Percentiles rank a stretch among this genome's conserved stretches.
phyloP scores from a whole-genome alignment of 2,888 invertebrate species.

The Ophion ventricosus region DNA sequence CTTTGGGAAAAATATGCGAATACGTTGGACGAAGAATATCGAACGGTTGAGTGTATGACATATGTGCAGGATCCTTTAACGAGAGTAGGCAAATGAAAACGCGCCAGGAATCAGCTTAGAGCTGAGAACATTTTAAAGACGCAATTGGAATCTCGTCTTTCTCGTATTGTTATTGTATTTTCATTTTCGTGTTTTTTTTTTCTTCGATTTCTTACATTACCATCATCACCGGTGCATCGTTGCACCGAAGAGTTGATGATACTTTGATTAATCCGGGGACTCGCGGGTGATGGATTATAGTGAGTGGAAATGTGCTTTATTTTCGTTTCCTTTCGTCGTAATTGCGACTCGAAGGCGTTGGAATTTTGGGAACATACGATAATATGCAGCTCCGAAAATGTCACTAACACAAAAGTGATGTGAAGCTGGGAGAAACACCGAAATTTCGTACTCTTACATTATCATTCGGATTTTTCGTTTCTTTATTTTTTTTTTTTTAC shows the following conservation, averaged over 20 bases:
- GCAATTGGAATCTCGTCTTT: background rate
- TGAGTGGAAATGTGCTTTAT: constrained; percentile 56
- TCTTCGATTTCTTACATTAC: background rate
- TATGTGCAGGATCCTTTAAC: background rate
- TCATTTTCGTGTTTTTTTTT: background rate
- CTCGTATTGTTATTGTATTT: background rate
- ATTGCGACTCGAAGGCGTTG: constrained; percentile 20
- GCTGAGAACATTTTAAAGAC: background rate
- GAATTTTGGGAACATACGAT: constrained; percentile 32
- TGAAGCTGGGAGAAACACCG: background rate
- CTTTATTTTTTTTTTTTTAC: background rate
- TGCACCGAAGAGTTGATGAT: background rate
- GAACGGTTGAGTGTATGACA: background rate
- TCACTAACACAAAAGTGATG: constrained; percentile 13
- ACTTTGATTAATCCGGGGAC: background rate
- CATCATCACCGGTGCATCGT: background rate
- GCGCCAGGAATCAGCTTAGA: background rate
- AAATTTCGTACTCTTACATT: background rate
- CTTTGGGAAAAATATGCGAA: background rate
- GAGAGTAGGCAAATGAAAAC: background rate
- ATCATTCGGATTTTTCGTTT: background rate
- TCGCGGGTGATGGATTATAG: constrained; percentile 40
- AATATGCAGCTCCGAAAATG: constrained; percentile 8
- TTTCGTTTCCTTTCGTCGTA: constrained; percentile 18
- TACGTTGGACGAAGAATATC: background rate